These are phyloP conservation scores for Erethizon dorsatum DNA, from an alignment of 2,797 vertebrate genomes.

Conservation along the genomic window DNA sequence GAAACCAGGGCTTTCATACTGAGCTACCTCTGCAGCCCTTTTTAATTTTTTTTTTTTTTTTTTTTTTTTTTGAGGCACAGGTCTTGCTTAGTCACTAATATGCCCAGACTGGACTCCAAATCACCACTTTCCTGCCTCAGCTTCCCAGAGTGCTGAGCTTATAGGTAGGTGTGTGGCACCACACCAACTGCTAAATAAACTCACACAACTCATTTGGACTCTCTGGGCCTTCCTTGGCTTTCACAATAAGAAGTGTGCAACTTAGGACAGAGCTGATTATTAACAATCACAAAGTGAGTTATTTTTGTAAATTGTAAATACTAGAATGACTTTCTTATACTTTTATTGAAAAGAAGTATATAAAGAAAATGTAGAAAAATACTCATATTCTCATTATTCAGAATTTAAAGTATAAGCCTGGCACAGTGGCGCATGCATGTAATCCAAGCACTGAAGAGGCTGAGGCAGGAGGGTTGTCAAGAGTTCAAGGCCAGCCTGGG, in stretches of 20 bases:
- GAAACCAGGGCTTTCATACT: neutral
- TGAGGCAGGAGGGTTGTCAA: neutral
- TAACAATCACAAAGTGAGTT: neutral
- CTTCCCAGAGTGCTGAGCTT: neutral
- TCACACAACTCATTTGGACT: neutral
- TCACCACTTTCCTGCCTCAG: neutral
- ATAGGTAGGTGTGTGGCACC: neutral
- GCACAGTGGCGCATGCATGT: neutral
- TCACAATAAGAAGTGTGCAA: neutral
- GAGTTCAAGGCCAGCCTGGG: neutral
- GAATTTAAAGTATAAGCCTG: neutral
- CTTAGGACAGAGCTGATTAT: neutral
- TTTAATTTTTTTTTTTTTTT: neutral
- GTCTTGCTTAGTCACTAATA: neutral
- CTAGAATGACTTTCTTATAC: neutral
- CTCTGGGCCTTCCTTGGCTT: neutral
- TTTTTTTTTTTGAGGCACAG: neutral
- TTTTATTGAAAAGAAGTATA: slow-evolving; percentile 22
- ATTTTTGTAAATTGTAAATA: neutral
- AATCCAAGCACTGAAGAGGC: neutral
- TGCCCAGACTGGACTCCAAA: neutral
- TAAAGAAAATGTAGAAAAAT: slow-evolving; percentile 4
- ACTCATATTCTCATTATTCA: neutral
- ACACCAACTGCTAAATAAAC: neutral
- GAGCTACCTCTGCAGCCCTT: neutral